A percentile compares a stretch with the other conserved stretches of the same genome.
phyloP scores from a whole-genome alignment of 2,888 invertebrate species.

The Smittia sp. region DNA sequence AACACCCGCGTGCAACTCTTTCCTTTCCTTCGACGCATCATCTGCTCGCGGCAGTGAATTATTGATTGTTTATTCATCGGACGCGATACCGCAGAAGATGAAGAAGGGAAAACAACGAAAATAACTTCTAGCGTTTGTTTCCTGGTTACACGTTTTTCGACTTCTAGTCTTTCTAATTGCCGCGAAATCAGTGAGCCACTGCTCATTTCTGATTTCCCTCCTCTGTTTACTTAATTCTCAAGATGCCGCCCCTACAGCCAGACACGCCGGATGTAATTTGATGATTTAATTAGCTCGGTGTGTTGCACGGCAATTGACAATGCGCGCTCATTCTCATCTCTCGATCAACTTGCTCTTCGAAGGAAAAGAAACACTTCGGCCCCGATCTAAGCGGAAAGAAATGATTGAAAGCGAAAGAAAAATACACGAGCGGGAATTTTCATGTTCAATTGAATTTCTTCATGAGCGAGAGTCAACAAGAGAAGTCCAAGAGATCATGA shows the following conservation, averaged over 20 bases:
- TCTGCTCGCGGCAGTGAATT: neutral
- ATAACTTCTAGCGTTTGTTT: slow-evolving; percentile 10
- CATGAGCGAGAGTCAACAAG: slow-evolving; percentile 2
- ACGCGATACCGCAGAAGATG: neutral
- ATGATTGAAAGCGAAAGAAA: neutral
- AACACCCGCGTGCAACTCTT: neutral
- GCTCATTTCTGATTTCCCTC: neutral
- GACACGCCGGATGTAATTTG: slow-evolving; percentile 23
- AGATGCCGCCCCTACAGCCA: neutral
- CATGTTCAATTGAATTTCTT: slow-evolving; percentile 15
- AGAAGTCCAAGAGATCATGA: neutral
- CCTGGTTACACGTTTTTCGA: neutral
- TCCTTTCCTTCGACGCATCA: slow-evolving; percentile 15
- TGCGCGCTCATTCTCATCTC: neutral
- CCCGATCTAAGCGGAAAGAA: neutral
- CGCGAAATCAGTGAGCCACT: neutral
- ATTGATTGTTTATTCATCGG: neutral
- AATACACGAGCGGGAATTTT: neutral
- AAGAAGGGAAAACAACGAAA: neutral
- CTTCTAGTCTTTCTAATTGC: neutral
- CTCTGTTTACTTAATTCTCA: neutral
- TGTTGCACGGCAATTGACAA: neutral
- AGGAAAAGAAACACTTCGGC: too few relatives aligned
- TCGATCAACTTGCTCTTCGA: neutral
- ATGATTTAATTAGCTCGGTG: slow-evolving; percentile 25